Conservation (phyloP, 2,113 vertebrate species). For the Nycticryphes semicollaris region DNA sequence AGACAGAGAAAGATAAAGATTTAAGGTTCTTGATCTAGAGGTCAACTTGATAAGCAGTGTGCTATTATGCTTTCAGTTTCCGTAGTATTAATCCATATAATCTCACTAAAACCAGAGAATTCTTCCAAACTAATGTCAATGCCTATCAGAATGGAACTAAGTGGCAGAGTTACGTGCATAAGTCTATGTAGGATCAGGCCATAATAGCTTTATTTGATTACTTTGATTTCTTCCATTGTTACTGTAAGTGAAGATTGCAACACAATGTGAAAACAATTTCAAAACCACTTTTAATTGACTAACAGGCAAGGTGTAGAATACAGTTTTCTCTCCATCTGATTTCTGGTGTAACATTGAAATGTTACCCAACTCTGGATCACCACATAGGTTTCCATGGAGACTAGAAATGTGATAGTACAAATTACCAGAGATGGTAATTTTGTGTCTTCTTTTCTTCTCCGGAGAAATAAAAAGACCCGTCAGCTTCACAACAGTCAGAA, state of each 20-base stretch:
- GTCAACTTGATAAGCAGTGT: background rate
- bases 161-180: background rate
- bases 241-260: background rate
- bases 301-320: background rate
- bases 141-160: background rate
- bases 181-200: background rate
- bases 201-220: background rate
- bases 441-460: background rate
- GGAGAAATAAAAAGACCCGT: background rate
- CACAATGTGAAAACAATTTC: background rate
- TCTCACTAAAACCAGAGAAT: background rate
- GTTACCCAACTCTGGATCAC: background rate
- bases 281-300: background rate
- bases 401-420: constrained; percentile 32
- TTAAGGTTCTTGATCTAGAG: background rate
- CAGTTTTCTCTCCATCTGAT: background rate
- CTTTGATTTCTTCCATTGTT: background rate
- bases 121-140: background rate
- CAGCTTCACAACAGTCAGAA: background rate
- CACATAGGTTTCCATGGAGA: constrained; percentile 50
- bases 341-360: background rate
- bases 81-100: background rate
- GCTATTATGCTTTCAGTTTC: constrained; percentile 1
- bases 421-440: constrained; percentile 7
- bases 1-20: background rate